phyloP scores from a whole-genome alignment of 2,888 invertebrate species.

The Elmis aenea region DNA sequence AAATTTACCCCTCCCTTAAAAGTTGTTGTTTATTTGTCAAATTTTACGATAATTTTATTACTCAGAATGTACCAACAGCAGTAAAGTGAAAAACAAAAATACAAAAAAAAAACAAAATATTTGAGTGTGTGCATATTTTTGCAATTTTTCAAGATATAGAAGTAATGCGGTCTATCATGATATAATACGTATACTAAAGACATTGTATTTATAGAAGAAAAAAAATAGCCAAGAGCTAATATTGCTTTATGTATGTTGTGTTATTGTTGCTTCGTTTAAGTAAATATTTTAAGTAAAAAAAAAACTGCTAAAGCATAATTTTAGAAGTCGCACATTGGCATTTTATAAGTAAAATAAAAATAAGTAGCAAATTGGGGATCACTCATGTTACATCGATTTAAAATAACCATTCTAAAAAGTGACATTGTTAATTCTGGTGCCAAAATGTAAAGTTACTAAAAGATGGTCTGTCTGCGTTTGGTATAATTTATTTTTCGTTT shows the following conservation, averaged over 20 bases:
- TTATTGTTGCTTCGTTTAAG: conserved; percentile 41
- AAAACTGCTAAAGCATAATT: conserved; percentile 16
- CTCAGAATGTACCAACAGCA: conserved; percentile 35
- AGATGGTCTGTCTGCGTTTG: too few species aligned
- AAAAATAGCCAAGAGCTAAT: conserved; percentile 22
- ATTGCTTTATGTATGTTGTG: conserved; percentile 42
- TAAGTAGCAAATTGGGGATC: conserved; percentile 35
- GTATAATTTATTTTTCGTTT: too few species aligned
- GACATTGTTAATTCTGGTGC: conserved; percentile 43
- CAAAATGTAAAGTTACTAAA: conserved; percentile 46
- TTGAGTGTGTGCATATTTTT: conserved; percentile 45
- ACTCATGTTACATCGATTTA: conserved; percentile 44
- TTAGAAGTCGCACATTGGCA: conserved; percentile 31
- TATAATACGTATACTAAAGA: conserved; percentile 40
- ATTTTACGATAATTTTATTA: conserved; percentile 14
- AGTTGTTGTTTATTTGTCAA: conserved; percentile 20
- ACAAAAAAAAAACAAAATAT: conserved; percentile 29
- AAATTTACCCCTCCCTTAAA: conserved; percentile 28
- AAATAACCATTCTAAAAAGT: conserved; percentile 43
- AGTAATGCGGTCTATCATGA: conserved; percentile 42
- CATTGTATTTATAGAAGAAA: conserved; percentile 27
- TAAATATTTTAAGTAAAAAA: conserved; percentile 17
- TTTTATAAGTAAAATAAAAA: conserved; percentile 10
- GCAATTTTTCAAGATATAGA: conserved; percentile 42
- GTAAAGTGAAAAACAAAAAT: conserved; percentile 34